Base-by-base conservation (phyloP, 2,797 vertebrate genomes). In the Oreortyx pictus region DNA sequence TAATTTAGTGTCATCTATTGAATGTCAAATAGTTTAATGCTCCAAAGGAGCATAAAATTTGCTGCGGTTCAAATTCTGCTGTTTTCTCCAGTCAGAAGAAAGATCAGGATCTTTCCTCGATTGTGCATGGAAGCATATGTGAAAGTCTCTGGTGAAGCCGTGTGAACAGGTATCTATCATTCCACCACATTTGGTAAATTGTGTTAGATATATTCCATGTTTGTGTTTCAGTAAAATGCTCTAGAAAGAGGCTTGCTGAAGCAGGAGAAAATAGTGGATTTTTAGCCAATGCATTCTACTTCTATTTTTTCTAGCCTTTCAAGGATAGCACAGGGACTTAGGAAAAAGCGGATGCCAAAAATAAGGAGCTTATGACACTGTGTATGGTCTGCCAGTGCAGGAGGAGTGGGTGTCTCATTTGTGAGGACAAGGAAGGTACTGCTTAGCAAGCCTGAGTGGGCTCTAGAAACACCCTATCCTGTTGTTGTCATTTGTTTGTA, bases 361-460 rank as follows among this genome's bases (percentile, higher is more conserved):
- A 57, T 18, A 65, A 78, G 24, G 23, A 80, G 46, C 50, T 65
- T 57, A 72, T 57, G 27, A 33, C 56, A 46, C 23, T 25, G 7
- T 47, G 15, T 52, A 14, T n/a, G 60, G 47, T 77, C 68, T 96
- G 50, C 64, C 70, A 91, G 66, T 77, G 76, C 54, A 72, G 82
- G 33, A 82, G 43, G 14, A 68, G 75, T 74, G 56, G 59, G 77
- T 77, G 73, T 59, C 73, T 65, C 59, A 77, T 86, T 60, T 72
- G 41, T 83, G 50, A 89, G 77, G 82, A 75, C 59, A 72, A 56
- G 79, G n/a, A 56, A 47, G 46, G 19, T 33, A n/a, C 56, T 46
- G 41, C 52, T 80, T 72, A 89, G 61, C 54, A 73, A 73, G 61
- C 25, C 54, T 29, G 61, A 13, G 16, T 31, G 35, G 50, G 25